Conservation (phyloP, 2,888 invertebrate genomes). For the Aleiodes alternator region DNA sequence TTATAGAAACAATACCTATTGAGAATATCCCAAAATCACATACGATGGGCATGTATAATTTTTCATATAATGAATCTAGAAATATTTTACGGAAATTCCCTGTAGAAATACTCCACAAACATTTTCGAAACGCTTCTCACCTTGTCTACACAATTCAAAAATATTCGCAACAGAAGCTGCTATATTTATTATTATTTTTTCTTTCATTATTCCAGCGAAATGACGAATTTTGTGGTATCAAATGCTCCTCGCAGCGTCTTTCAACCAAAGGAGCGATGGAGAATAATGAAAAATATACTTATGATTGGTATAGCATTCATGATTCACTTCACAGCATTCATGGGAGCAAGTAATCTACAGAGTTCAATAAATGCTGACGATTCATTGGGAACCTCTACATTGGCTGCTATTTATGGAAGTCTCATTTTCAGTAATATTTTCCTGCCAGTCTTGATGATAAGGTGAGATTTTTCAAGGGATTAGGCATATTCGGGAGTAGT, state of each 20-base stretch:
- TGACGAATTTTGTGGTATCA: not conserved
- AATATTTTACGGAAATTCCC: no score
- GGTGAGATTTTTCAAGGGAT: constrained; percentile 80
- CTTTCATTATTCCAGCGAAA: not conserved
- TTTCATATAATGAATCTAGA: no score
- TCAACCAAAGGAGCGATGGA: constrained; percentile 80
- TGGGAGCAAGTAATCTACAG: constrained; percentile 88
- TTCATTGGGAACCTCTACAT: constrained; percentile 88
- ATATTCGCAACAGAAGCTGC: no score
- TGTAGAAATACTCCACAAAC: no score
- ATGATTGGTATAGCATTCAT: constrained; percentile 92
- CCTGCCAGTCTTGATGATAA: constrained; percentile 88
- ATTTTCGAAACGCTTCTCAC: no score
- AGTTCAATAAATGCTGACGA: constrained; percentile 90
- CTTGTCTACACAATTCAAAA: no score
- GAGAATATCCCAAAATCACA: no score
- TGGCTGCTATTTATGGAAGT: constrained; percentile 91
- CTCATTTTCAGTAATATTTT: constrained; percentile 93
- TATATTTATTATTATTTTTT: no score
- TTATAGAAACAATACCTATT: no score
- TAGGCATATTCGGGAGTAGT: no score
- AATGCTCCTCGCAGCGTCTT: not conserved
- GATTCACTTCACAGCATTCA: constrained; percentile 95
- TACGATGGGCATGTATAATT: no score
- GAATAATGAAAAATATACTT: constrained; percentile 90